A percentile compares a stretch with the other conserved stretches of the same genome.
phyloP scores from a whole-genome alignment of 2,113 vertebrate genomes.

The Tinamus guttatus region DNA sequence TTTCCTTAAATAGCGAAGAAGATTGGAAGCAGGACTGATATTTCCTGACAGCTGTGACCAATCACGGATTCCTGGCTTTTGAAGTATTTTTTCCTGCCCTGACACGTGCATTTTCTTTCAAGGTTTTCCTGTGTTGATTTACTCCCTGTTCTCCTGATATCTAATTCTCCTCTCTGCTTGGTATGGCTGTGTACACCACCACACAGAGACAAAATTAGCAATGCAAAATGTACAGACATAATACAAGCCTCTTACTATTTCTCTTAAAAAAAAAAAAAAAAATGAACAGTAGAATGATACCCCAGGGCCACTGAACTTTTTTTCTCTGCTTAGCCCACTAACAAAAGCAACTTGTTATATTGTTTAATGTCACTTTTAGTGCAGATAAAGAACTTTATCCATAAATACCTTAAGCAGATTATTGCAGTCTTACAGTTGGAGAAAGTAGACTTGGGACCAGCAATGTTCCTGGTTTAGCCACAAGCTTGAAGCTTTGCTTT shows the following conservation, averaged over 20 bases:
- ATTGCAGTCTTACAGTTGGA: neutral
- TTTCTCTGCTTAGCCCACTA: neutral
- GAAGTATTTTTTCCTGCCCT: neutral
- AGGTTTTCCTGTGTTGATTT: constrained; percentile 22
- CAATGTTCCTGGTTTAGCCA: neutral
- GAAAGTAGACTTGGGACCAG: neutral
- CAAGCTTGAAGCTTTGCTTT: neutral
- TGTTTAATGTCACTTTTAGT: neutral
- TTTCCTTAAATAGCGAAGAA: constrained; percentile 23
- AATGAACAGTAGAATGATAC: neutral
- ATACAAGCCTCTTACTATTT: neutral
- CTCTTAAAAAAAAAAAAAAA: neutral
- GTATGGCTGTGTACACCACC: neutral
- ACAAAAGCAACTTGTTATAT: constrained; percentile 18
- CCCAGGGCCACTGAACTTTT: neutral
- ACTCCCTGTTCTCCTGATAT: neutral
- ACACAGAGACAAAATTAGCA: neutral
- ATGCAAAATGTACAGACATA: neutral
- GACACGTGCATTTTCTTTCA: constrained; percentile 24
- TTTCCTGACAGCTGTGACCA: constrained; percentile 48
- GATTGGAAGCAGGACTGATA: neutral
- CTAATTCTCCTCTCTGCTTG: constrained; percentile 21
- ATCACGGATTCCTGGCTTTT: constrained; percentile 30
- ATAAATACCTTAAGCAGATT: neutral
- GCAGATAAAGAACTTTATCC: neutral